Conservation (phyloP, 2,888 invertebrate genomes). For the Scrobipalpa costella region DNA sequence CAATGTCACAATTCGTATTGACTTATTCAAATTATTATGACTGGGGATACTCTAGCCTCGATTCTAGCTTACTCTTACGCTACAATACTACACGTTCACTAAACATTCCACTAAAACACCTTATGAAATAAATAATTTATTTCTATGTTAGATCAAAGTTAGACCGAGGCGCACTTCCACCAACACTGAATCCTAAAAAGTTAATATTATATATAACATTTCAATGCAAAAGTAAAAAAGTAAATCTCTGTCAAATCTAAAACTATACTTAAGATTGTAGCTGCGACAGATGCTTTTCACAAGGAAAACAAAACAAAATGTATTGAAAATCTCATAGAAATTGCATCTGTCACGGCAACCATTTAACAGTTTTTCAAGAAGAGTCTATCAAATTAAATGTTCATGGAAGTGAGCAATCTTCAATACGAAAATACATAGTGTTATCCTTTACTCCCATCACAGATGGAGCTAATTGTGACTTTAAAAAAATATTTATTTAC, state of each 20-base stretch:
- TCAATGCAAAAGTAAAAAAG: not conserved
- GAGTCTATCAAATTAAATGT: no score
- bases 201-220: not conserved
- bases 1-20: conserved; percentile 59
- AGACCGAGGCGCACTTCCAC: conserved; percentile 33
- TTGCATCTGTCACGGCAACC: no score
- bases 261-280: not conserved
- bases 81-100: conserved; percentile 42
- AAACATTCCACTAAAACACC: conserved; percentile 41
- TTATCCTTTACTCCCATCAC: conserved; percentile 47
- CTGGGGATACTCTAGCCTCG: conserved; percentile 46
- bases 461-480: conserved; percentile 56
- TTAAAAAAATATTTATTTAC: conserved; percentile 44
- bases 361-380: no score
- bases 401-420: conserved; percentile 11
- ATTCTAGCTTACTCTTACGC: conserved; percentile 43
- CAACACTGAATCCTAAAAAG: conserved; percentile 10
- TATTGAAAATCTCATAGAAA: no score
- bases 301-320: no score
- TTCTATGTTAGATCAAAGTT: conserved; percentile 38
- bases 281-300: no score
- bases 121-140: conserved; percentile 64
- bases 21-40: conserved; percentile 58
- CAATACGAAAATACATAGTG: conserved; percentile 15
- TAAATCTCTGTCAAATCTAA: not conserved